Evolutionary conservation across 2,797 vertebrate species (phyloP).

Genomic region (Gastrophryne carolinensis): DNA sequence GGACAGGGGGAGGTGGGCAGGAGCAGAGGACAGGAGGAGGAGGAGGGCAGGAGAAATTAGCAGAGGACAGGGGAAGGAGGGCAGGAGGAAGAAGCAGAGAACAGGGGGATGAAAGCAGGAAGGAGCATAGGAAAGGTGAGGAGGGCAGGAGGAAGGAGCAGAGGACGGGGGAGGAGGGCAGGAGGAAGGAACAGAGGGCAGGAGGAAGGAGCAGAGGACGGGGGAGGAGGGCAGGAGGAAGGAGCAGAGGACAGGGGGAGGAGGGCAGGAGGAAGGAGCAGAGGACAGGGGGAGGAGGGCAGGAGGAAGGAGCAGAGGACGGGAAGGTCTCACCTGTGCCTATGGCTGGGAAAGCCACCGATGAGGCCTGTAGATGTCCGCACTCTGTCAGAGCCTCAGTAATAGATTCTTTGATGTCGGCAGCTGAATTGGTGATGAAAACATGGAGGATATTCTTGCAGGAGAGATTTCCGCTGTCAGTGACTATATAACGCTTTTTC

Average conservation of each 20-base stretch:
- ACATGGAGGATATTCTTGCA: slow-evolving; percentile 82
- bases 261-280: too few relatives aligned
- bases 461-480: slow-evolving; percentile 69
- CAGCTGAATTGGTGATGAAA: slow-evolving; percentile 51
- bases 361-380: slow-evolving; percentile 64
- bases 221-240: too few relatives aligned
- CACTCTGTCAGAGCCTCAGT: slow-evolving; percentile 70
- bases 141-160: too few relatives aligned
- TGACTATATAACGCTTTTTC: slow-evolving; percentile 67
- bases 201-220: too few relatives aligned
- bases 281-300: too few relatives aligned
- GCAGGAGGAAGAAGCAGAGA: background rate
- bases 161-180: too few relatives aligned
- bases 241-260: too few relatives aligned
- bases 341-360: slow-evolving; percentile 84
- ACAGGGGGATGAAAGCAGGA: background rate
- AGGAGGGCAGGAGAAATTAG: background rate
- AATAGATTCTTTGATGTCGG: slow-evolving; percentile 64
- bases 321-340: slow-evolving; percentile 75
- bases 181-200: too few relatives aligned
- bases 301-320: too few relatives aligned
- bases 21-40: too few relatives aligned
- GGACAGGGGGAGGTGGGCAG: too few relatives aligned
- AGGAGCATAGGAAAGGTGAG: too few relatives aligned
- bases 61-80: background rate